phyloP scores from a whole-genome alignment of 2,113 vertebrate species.

The Raja brachyura region DNA sequence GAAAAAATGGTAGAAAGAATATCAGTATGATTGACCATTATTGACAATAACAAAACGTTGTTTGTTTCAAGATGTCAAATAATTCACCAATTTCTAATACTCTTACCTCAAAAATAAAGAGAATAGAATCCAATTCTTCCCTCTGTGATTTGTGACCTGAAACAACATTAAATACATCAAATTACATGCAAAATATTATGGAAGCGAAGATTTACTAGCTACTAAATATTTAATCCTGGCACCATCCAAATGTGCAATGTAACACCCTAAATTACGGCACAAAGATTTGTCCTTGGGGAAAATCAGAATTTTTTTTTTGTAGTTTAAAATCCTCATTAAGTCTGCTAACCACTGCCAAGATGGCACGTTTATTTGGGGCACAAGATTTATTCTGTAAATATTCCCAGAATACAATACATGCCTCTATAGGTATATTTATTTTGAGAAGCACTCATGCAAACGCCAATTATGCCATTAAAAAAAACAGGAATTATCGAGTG shows the following conservation, averaged over 20 bases:
- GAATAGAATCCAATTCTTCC: constrained; percentile 96
- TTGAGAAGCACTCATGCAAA: background rate
- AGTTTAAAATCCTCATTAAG: background rate
- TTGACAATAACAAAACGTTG: background rate
- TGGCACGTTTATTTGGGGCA: background rate
- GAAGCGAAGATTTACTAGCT: background rate
- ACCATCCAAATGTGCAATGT: background rate
- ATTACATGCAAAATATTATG: background rate
- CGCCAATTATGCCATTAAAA: background rate
- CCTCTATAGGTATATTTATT: background rate
- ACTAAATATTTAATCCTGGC: background rate
- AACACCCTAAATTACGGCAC: background rate
- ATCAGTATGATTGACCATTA: too few species aligned
- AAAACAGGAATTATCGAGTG: background rate
- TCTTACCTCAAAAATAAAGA: constrained; percentile 99
- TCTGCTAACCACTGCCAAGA: background rate
- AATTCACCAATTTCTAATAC: background rate
- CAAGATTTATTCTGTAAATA: background rate
- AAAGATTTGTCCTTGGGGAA: background rate
- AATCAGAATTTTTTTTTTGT: background rate
- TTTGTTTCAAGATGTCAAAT: background rate
- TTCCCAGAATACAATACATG: background rate
- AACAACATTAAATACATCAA: constrained; percentile 37
- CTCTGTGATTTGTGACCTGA: constrained; percentile 96
- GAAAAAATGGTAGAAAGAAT: too few species aligned